phyloP scores from a whole-genome alignment of 2,888 invertebrate genomes.

The Galerucella nymphaeae region DNA sequence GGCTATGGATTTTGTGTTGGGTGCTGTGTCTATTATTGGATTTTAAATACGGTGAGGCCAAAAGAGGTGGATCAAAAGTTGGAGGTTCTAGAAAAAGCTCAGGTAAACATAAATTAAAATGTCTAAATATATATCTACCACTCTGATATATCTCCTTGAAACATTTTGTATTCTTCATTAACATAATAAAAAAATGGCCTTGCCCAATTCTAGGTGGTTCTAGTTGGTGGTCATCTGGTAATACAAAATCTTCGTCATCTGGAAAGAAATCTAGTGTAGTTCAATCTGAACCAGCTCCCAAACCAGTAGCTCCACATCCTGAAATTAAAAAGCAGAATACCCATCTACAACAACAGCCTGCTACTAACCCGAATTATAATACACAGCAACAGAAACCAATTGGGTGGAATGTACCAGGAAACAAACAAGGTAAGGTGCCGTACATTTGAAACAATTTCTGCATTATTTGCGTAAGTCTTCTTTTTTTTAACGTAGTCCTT shows the following conservation, averaged over 20 bases:
- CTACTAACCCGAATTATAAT: slow-evolving; percentile 37
- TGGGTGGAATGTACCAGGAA: slow-evolving; percentile 54
- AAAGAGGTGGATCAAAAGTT: slow-evolving; percentile 37
- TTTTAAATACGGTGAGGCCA: slow-evolving; percentile 26
- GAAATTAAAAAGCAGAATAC: slow-evolving; percentile 48
- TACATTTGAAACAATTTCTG: too few species aligned
- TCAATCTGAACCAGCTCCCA: slow-evolving; percentile 28
- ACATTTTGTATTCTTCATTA: too few species aligned
- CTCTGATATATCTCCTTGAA: too few species aligned
- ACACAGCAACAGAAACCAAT: slow-evolving; percentile 44
- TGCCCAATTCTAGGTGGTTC: slow-evolving; percentile 26
- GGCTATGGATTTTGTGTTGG: slow-evolving; percentile 39
- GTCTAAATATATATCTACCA: too few species aligned
- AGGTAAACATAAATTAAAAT: slow-evolving; percentile 12
- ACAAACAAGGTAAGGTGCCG: slow-evolving; percentile 20
- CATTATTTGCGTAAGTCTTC: too few species aligned
- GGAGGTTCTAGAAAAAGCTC: slow-evolving; percentile 36
- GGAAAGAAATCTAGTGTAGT: slow-evolving; percentile 18
- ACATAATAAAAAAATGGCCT: too few species aligned
- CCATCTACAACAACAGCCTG: slow-evolving; percentile 43
- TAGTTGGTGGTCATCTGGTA: slow-evolving; percentile 42
- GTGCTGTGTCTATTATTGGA: slow-evolving; percentile 34
- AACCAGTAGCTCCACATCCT: slow-evolving; percentile 41
- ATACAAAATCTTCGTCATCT: slow-evolving; percentile 36
- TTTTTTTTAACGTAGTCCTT: too few species aligned